Percentiles rank a stretch among this genome's conserved stretches.
These are phyloP conservation scores for Agrilus mali DNA, from an alignment of 2,888 invertebrate species.

Conservation along the genomic window DNA sequence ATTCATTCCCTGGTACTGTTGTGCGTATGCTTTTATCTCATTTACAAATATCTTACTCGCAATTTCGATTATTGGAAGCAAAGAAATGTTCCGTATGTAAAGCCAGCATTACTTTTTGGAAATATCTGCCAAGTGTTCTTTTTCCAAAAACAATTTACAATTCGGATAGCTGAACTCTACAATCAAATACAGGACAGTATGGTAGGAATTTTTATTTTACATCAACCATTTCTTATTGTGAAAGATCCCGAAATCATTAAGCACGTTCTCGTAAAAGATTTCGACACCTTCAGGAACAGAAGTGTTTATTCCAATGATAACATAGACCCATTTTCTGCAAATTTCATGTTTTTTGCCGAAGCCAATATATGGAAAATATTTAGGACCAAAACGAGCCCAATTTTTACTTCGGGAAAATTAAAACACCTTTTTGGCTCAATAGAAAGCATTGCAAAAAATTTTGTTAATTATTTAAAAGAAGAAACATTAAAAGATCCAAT, in stretches of 20 bases:
- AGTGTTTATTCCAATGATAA: constrained; percentile 30
- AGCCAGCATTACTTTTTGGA: constrained; percentile 26
- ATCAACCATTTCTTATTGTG: constrained; percentile 32
- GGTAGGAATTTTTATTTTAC: constrained; percentile 34
- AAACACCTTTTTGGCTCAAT: constrained; percentile 29
- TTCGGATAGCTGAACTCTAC: constrained; percentile 20
- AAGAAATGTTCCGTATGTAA: constrained; percentile 24
- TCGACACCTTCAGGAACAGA: constrained; percentile 33
- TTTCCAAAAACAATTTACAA: constrained; percentile 20
- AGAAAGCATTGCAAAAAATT: constrained; percentile 7
- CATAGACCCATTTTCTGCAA: constrained; percentile 30
- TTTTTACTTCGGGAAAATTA: constrained; percentile 39
- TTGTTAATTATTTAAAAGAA: constrained; percentile 17
- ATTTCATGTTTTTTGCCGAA: constrained; percentile 30
- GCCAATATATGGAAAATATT: constrained; percentile 39
- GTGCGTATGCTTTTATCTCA: neutral
- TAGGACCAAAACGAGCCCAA: constrained; percentile 37
- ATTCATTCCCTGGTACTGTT: no score
- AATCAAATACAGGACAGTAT: constrained; percentile 19
- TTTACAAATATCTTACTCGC: constrained; percentile 13
- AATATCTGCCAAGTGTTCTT: constrained; percentile 24
- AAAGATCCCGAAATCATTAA: constrained; percentile 35
- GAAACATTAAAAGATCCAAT: constrained; percentile 1
- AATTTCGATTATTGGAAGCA: constrained; percentile 28
- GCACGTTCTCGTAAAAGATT: constrained; percentile 32